Percentiles rank a stretch among this genome's conserved stretches.
Conservation (phyloP, 2,888 invertebrate species). For the Drosophila infuscata region DNA sequence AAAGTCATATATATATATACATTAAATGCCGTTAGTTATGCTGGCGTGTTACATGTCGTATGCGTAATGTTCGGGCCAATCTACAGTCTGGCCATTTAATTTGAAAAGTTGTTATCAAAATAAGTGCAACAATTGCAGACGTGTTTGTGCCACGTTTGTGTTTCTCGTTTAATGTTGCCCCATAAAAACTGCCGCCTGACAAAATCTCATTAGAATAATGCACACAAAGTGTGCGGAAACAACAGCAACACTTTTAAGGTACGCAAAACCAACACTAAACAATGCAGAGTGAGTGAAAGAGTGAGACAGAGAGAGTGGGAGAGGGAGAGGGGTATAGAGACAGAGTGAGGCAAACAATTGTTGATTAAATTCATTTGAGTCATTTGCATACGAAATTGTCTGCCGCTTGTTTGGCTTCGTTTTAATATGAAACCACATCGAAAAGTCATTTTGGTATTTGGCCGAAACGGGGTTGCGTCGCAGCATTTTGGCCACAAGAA, state of each 20-base stretch:
- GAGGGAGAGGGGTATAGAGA: conserved; percentile 3
- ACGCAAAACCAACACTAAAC: conserved; percentile 5
- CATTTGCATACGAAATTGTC: conserved; percentile 78
- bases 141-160: conserved; percentile 6
- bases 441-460: conserved; percentile 70
- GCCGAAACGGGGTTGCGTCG: conserved; percentile 20
- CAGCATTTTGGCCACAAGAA: conserved; percentile 66
- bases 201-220: conserved; percentile 80
- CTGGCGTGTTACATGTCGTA: conserved; percentile 66
- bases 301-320: too few relatives aligned
- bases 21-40: conserved; percentile 68
- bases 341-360: conserved; percentile 57
- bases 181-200: conserved; percentile 72
- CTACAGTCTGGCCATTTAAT: conserved; percentile 72
- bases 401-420: conserved; percentile 30
- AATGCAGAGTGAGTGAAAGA: background rate
- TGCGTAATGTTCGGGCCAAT: conserved; percentile 66
- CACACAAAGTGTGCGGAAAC: conserved; percentile 53
- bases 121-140: conserved; percentile 69
- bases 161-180: conserved; percentile 41
- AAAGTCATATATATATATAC: conserved; percentile 23
- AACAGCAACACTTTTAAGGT: conserved; percentile 27
- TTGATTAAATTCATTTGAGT: conserved; percentile 80
- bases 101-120: conserved; percentile 79
- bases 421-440: conserved; percentile 74